These are phyloP conservation scores for Colossoma macropomum DNA, from an alignment of 2,113 vertebrate species.

Conservation along the genomic window DNA sequence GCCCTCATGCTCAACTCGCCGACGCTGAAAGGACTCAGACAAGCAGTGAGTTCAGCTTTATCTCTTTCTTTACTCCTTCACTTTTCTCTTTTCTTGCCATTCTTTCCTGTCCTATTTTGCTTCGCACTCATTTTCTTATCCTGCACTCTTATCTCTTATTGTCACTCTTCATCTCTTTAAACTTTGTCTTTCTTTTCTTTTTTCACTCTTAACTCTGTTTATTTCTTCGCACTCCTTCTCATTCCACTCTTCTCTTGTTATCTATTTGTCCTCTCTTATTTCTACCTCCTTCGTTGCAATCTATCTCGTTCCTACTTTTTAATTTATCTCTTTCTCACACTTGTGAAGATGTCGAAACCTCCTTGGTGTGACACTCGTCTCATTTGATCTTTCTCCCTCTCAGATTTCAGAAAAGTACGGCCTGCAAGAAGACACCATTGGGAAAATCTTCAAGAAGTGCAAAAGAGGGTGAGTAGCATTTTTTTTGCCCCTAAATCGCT, in stretches of 20 bases:
- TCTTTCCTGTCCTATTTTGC: background rate
- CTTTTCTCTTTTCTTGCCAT: background rate
- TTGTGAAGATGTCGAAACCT: background rate
- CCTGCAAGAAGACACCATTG: slow-evolving; percentile 91
- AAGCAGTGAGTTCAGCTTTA: slow-evolving; percentile 83
- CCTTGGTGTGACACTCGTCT: slow-evolving; percentile 14
- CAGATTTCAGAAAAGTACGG: slow-evolving; percentile 98
- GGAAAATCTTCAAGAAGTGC: slow-evolving; percentile 98
- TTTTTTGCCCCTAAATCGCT: background rate
- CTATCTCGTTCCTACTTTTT: background rate
- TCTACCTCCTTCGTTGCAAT: background rate
- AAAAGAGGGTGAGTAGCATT: slow-evolving; percentile 90
- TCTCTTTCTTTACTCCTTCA: background rate
- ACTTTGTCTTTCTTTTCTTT: background rate
- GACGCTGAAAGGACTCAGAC: slow-evolving; percentile 87
- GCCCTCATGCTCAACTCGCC: slow-evolving; percentile 96
- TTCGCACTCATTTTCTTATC: slow-evolving; percentile 14
- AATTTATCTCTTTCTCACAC: background rate
- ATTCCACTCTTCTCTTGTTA: background rate
- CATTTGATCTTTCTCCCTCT: slow-evolving; percentile 53
- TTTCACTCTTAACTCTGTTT: too few species aligned
- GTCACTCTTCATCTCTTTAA: background rate
- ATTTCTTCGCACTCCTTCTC: background rate
- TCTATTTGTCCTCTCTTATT: background rate
- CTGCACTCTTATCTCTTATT: background rate